Base-by-base conservation (phyloP, 1,140 invertebrate genomes). In the Argopecten irradians region DNA sequence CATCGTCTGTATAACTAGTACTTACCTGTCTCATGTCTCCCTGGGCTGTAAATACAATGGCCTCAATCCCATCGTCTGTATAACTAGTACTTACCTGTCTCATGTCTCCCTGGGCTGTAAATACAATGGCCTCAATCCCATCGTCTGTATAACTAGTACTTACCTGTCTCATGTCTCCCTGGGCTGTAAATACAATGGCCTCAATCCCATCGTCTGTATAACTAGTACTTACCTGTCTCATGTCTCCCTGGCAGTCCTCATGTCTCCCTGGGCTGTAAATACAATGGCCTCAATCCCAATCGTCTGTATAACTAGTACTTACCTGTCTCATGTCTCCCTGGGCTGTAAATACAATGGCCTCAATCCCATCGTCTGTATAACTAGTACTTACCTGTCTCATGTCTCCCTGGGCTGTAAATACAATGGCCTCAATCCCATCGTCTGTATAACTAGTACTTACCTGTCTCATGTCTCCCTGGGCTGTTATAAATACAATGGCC, bases 221-320 rank as follows among this genome's bases (percentile, higher is more conserved):
- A 2, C 97, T 97, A 0, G 99, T 96, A 90, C 97, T 96, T 96
- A 98, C 98, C 90, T 96, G 96, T 97, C 95, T 94, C 97, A 98
- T 35, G 99, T 96, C 93, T 97, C 96, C 36, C 84, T n/a, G n/a
- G 96, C 96, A 95, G 97, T 98, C 94, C 99, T 96, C 98, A 99
- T 98, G 95, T 99, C 99, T 0, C 99, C 99, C 96, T 99, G 99
- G 0, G 99, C 98, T 2, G 99, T 99, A 94, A 99, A 99, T 13
- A 99, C 97, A 91, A 99, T 97, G 0, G 99, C 99, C 96, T 99
- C 98, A 36, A 99, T 95, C 1, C 99, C 99, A n/a, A 95, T 99
- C 98, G 92, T 99, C 97, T 0, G 97, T 97, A 94, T 99, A 98
- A 2, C 97, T 97, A 0, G 99, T 96, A 90, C 97, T 96, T 96